phyloP scores from a whole-genome alignment of 2,797 vertebrate genomes.

The Sebastes diaconus region DNA sequence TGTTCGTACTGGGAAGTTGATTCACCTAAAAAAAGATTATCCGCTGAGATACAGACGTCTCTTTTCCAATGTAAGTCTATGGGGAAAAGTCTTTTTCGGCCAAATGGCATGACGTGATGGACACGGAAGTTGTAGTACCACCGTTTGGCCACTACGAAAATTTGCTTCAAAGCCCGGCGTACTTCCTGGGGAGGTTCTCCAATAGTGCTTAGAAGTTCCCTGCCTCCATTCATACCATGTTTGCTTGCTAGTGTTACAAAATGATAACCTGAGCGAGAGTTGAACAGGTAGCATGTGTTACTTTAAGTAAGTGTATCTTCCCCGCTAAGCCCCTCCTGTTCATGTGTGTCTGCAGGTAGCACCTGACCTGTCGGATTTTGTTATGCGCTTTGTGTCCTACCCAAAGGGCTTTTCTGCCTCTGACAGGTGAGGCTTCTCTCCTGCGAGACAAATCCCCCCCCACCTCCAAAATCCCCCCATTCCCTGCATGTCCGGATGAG shows the following conservation, averaged over 20 bases:
- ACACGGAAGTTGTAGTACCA: no score
- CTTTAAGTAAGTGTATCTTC: neutral
- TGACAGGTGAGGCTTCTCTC: constrained; percentile 70
- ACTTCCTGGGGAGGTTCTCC: no score
- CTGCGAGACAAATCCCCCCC: constrained; percentile 36
- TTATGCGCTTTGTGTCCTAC: constrained; percentile 43
- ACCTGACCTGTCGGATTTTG: constrained; percentile 45
- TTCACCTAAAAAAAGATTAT: no score
- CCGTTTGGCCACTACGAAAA: no score
- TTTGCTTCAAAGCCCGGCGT: no score
- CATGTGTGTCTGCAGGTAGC: constrained; percentile 33
- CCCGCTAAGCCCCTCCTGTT: neutral
- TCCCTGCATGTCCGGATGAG: constrained; percentile 52
- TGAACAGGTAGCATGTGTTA: neutral
- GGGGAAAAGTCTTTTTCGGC: no score
- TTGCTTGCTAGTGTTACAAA: neutral
- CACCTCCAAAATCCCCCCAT: neutral
- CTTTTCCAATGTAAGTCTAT: no score
- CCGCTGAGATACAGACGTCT: no score
- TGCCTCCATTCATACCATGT: neutral
- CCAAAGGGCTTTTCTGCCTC: constrained; percentile 66
- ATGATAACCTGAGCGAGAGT: neutral
- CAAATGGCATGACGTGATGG: no score
- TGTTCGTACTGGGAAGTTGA: no score
- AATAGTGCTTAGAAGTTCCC: constrained; percentile 8